Conservation (phyloP, 2,113 vertebrate genomes). For the Anguilla rostrata region DNA sequence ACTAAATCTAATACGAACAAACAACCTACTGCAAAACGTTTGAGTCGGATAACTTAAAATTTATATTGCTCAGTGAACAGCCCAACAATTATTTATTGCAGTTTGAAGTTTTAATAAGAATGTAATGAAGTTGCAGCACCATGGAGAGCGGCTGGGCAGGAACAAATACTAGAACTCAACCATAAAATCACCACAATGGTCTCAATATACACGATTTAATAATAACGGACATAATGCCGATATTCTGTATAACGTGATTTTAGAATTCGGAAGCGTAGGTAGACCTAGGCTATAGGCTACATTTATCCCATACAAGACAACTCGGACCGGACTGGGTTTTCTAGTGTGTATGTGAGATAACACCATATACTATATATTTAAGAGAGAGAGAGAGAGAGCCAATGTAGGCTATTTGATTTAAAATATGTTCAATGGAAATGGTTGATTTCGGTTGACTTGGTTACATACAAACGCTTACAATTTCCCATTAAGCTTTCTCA, state of each 20-base stretch:
- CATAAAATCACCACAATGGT: background rate
- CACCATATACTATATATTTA: too few relatives aligned
- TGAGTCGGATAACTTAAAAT: background rate
- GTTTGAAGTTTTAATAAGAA: background rate
- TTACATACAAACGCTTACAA: too few relatives aligned
- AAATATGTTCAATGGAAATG: too few relatives aligned
- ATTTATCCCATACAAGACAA: background rate
- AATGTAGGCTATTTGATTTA: too few relatives aligned
- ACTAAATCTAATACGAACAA: too few relatives aligned
- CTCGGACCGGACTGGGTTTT: background rate
- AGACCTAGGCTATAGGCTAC: too few relatives aligned
- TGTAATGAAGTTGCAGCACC: constrained; percentile 56
- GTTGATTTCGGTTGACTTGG: too few relatives aligned
- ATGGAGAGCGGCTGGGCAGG: constrained; percentile 57
- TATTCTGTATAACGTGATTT: background rate
- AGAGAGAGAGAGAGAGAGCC: too few relatives aligned
- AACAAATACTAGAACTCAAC: background rate
- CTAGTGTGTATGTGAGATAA: background rate
- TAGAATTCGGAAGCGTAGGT: background rate
- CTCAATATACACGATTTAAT: background rate
- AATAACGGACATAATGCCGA: background rate
- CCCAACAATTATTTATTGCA: background rate
- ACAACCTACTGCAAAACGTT: background rate
- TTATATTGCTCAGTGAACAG: background rate
- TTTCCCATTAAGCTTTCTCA: too few relatives aligned